Evolutionary conservation across 2,888 invertebrate genomes (phyloP), one percentile per base, ranked within the genome.

Genomic region (Tethea ocularis): DNA sequence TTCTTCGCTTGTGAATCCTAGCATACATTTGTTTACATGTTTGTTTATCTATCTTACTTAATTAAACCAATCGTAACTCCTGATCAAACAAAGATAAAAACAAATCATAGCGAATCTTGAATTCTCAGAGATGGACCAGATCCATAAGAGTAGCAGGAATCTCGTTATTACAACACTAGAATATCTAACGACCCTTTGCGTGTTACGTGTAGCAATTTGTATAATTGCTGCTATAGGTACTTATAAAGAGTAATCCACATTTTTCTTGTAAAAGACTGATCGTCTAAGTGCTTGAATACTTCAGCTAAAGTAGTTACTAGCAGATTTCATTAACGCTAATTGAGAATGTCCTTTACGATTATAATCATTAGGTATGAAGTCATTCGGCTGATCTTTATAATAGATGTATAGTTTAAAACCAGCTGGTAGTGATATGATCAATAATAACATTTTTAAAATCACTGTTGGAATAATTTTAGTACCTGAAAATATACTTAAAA

Each of bases 321-420:
- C 46, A 46, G 46, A 10, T 46, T 46, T 46, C 10, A 20, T 46
- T 46, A 46, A 46, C 7, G n/a, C 10, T 46, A 46, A 46, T 46
- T 46, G 46, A 20, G 46, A 20, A 46, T 46, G 20, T 46, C 46
- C 46, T 46, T 20, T 46, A 46, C 20, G 46, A 46, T 46, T 46
- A 46, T 20, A 20, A 46, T 46, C 46, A 46, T 20, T 46, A 46
- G n/a, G 46, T 46, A 20, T 46, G 46, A 46, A 46, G 46, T 46
- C 17, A 46, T 20, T 7, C 46, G n/a, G 38, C 38, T 0, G 33
- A 33, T 0, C 2, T 33, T 3, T 2, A n/a, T n/a, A 6, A 38
- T 38, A n/a, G 1, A n/a, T 7, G n/a, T n/a, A 2, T n/a, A 38
- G 38, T n/a, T 33, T 33, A 7, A 13, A 33, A 13, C 13, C 13